Base-by-base conservation (phyloP, 2,888 invertebrate species). In the Lacanobia oleracea region DNA sequence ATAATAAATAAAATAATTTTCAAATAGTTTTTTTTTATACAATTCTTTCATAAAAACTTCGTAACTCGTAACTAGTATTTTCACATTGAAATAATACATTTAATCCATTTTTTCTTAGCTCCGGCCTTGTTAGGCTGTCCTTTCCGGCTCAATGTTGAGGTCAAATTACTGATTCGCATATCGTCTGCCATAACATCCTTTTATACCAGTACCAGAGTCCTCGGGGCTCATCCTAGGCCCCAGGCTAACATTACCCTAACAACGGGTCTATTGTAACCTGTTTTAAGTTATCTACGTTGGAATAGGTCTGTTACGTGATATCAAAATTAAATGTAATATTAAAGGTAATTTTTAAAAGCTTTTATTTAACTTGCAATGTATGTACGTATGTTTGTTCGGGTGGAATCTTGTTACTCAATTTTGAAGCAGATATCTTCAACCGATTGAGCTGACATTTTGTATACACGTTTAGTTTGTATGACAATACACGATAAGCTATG, bases 131-230 rank as follows among this genome's bases (percentile, higher is more conserved):
- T 16, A 37, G 45, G 65, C 21, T 27, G 21, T 18, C 72, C 53
- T 27, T 48, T 53, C 59, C 72, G 45, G 51, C 23, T 59, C 9
- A 40, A 27, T 10, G 10, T 56, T 54, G 66, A 33, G 61, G 56
- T 67, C 61, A 51, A n/a, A 62, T 61, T 74, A 53, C 54, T 27
- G 60, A 54, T 73, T 43, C 43, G 33, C 43, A 45, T 67, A 73
- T 56, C 21, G 16, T 40, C 9, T 66, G 50, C 43, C 33, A 45
- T 23, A 74, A 67, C 61, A 74, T 66, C 61, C 51, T 67, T 23
- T 23, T 69, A 1, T 56, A 21, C n/a, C 14, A 5, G 5, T 48
- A 27, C n/a, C 16, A 7, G 7, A n/a, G 18, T 23, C 43, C 57
- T 48, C 8, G 9, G 75, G 48, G 62, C 45, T 43, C 45, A n/a